These are phyloP conservation scores for Entomobrya multifasciata DNA, from an alignment of 2,888 invertebrate species.

Conservation along the genomic window DNA sequence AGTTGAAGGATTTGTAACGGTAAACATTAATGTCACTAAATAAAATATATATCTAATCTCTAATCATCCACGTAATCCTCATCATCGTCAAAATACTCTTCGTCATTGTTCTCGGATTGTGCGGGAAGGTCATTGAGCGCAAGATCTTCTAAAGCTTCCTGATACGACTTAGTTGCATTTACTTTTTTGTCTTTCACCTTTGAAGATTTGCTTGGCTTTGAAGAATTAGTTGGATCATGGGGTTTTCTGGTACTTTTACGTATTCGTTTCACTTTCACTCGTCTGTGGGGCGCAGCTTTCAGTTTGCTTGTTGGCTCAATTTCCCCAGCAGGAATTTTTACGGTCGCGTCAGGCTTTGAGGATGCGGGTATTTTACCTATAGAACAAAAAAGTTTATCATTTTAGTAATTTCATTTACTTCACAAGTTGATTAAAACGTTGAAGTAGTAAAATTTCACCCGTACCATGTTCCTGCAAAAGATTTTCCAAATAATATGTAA, in stretches of 20 bases:
- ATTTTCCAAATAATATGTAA: conserved; percentile 76
- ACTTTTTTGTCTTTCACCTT: conserved; percentile 28
- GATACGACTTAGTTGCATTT: neutral
- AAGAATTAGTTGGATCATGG: neutral
- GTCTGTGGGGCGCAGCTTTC: conserved; percentile 52
- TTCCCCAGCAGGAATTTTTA: conserved; percentile 65
- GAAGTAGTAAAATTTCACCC: too few relatives aligned
- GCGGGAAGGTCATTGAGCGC: conserved; percentile 47
- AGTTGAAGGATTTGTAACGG: too few relatives aligned
- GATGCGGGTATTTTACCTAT: conserved; percentile 75
- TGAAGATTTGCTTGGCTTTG: neutral
- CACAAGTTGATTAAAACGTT: too few relatives aligned
- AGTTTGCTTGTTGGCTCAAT: conserved; percentile 66
- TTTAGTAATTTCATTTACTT: too few relatives aligned
- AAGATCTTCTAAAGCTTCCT: conserved; percentile 50
- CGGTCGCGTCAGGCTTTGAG: conserved; percentile 48
- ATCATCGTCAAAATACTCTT: conserved; percentile 53
- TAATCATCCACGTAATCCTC: conserved; percentile 45
- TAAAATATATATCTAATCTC: too few relatives aligned
- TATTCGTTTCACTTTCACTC: conserved; percentile 47
- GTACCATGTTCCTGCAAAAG: conserved; percentile 73
- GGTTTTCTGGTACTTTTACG: conserved; percentile 40
- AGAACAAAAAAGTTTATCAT: too few relatives aligned
- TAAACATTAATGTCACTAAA: too few relatives aligned
- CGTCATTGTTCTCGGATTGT: conserved; percentile 44